These are phyloP conservation scores for Panopea generosa DNA, from an alignment of 2,888 invertebrate species.

Conservation along the genomic window DNA sequence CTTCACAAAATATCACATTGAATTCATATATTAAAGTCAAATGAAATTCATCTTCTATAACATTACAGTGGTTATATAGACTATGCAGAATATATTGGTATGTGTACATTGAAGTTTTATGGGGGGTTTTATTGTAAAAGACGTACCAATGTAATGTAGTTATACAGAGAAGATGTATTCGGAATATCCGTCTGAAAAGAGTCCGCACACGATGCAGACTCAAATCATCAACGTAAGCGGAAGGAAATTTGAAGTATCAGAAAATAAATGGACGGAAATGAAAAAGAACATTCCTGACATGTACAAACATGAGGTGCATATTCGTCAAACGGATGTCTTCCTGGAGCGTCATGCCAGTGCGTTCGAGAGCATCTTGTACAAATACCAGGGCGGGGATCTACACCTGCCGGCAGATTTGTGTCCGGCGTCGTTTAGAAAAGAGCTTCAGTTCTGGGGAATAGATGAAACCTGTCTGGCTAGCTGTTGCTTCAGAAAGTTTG, in stretches of 20 bases:
- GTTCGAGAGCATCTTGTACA: conserved; percentile 40
- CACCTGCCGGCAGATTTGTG: conserved; percentile 45
- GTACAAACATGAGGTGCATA: conserved; percentile 4
- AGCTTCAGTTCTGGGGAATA: conserved; percentile 66
- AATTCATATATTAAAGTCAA: too few species aligned
- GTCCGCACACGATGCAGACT: too few species aligned
- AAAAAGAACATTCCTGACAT: conserved; percentile 10
- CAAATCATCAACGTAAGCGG: conserved; percentile 38
- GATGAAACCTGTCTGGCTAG: conserved; percentile 43
- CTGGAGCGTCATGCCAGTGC: conserved; percentile 30
- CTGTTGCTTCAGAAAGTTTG: conserved; percentile 64
- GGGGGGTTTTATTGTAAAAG: too few species aligned
- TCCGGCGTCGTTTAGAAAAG: conserved; percentile 48
- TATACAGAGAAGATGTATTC: too few species aligned
- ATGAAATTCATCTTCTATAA: too few species aligned
- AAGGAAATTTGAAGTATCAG: conserved; percentile 32
- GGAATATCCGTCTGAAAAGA: too few species aligned
- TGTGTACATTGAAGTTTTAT: too few species aligned
- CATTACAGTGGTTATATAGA: too few species aligned
- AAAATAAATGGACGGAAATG: conserved; percentile 25
- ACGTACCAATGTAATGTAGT: too few species aligned
- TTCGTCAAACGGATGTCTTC: conserved; percentile 12
- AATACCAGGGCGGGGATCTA: conserved; percentile 44
- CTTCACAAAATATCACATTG: too few species aligned
- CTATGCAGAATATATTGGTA: too few species aligned